Percentiles rank a stretch among this genome's conserved stretches.
Evolutionary conservation across 2,888 invertebrate species (phyloP).

Genomic region (Sarcophaga rosellei): DNA sequence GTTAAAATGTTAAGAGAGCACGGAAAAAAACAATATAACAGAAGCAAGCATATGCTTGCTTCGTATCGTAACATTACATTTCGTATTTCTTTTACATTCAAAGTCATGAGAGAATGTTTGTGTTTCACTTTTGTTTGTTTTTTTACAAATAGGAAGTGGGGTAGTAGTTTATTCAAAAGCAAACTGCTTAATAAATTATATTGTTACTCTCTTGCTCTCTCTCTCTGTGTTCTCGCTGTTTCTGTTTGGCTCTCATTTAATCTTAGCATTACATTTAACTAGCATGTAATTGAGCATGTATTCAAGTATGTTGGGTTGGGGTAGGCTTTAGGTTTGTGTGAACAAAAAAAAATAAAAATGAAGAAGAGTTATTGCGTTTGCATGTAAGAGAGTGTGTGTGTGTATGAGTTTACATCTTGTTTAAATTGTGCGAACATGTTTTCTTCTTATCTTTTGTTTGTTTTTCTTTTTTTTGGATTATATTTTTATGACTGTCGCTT

Average conservation of each 20-base stretch:
- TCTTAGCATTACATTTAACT: neutral
- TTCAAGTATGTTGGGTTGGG: conserved; percentile 45
- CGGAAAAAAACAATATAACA: too few species aligned
- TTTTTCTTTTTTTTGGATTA: conserved; percentile 14
- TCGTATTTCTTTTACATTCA: too few species aligned
- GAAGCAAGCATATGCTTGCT: too few species aligned
- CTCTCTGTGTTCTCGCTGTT: neutral
- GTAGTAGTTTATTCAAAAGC: conserved; percentile 50
- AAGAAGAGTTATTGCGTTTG: neutral
- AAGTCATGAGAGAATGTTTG: neutral
- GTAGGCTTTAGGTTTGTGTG: conserved; percentile 43
- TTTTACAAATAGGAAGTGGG: conserved; percentile 57
- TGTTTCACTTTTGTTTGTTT: neutral
- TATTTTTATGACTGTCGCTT: neutral
- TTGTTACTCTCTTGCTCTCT: neutral
- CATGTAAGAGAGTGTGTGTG: neutral
- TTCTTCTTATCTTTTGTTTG: conserved; percentile 5
- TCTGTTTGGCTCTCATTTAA: neutral
- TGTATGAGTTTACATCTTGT: conserved; percentile 6
- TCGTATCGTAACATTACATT: too few species aligned
- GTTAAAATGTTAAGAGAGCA: too few species aligned
- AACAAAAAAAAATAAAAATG: neutral
- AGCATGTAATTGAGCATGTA: neutral
- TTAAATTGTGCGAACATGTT: conserved; percentile 29
- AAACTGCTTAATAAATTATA: conserved; percentile 15